Conservation (phyloP, 2,888 invertebrate genomes). For the Parnassius smintheus region DNA sequence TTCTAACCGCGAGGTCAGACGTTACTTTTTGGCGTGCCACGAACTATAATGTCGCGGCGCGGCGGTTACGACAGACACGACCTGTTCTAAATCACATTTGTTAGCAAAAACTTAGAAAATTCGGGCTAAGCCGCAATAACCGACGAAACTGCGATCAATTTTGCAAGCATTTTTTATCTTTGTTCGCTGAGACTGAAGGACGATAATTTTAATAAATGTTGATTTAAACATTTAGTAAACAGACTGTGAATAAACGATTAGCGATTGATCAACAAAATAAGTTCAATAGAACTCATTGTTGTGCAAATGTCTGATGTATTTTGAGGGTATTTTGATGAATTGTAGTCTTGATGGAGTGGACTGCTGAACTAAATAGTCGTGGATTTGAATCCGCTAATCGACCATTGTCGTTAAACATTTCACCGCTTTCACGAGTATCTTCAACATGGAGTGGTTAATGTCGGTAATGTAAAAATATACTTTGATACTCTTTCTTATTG, state of each 20-base stretch:
- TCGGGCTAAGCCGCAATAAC: constrained; percentile 11
- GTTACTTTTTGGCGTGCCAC: constrained; percentile 11
- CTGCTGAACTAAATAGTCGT: too few relatives aligned
- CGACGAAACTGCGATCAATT: constrained; percentile 2
- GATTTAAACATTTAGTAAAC: neutral
- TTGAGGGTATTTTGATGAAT: too few relatives aligned
- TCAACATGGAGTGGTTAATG: too few relatives aligned
- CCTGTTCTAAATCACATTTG: constrained; percentile 17
- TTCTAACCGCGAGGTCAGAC: constrained; percentile 14
- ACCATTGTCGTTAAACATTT: too few relatives aligned
- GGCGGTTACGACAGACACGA: constrained; percentile 15
- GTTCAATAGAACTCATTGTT: neutral
- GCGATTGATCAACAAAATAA: neutral
- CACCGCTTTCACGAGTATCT: too few relatives aligned
- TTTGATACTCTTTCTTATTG: too few relatives aligned
- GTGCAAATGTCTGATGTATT: too few relatives aligned
- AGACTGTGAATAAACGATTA: neutral
- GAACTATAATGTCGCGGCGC: constrained; percentile 11
- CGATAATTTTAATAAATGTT: constrained; percentile 3
- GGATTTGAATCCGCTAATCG: too few relatives aligned
- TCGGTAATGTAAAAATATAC: too few relatives aligned
- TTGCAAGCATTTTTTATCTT: constrained; percentile 4
- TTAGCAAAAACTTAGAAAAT: constrained; percentile 14
- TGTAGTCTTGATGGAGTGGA: too few relatives aligned
- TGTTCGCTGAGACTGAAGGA: neutral